A percentile compares a stretch with the other conserved stretches of the same genome.
These are phyloP conservation scores for Caerostris extrusa DNA, from an alignment of 1,140 invertebrate species.

Conservation along the genomic window DNA sequence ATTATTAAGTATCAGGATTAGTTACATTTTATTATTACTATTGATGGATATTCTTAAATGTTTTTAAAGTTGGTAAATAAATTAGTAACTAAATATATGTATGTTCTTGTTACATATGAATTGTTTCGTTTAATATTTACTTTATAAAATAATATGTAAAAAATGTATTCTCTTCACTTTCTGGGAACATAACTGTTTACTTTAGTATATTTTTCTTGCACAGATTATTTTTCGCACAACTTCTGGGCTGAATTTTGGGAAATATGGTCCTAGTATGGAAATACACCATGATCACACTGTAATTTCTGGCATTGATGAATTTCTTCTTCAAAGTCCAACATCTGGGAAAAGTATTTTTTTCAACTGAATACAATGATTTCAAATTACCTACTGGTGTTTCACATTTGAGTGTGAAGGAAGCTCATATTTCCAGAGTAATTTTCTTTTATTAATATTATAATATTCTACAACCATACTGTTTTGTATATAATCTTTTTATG, in stretches of 20 bases:
- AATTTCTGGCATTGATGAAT: conserved; percentile 86
- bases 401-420: conserved; percentile 86
- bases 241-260: conserved; percentile 76
- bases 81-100: too few relatives aligned
- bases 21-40: too few relatives aligned
- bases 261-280: conserved; percentile 78
- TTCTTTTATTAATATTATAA: too few relatives aligned
- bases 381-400: conserved; percentile 87
- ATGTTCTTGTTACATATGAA: too few relatives aligned
- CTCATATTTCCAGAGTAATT: conserved; percentile 85
- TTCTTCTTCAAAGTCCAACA: conserved; percentile 86
- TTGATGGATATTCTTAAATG: too few relatives aligned
- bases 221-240: conserved; percentile 73
- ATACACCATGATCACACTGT: conserved; percentile 85
- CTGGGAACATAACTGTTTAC: background rate
- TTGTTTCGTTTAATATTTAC: too few relatives aligned
- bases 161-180: too few relatives aligned
- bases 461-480: too few relatives aligned
- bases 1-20: too few relatives aligned
- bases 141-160: too few relatives aligned
- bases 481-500: too few relatives aligned
- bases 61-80: too few relatives aligned
- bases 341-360: conserved; percentile 86
- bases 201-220: background rate
- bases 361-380: conserved; percentile 88